A percentile compares a stretch with the other conserved stretches of the same genome.
phyloP scores from a whole-genome alignment of 2,888 invertebrate genomes.

The Caenorhabditis drosophilae region DNA sequence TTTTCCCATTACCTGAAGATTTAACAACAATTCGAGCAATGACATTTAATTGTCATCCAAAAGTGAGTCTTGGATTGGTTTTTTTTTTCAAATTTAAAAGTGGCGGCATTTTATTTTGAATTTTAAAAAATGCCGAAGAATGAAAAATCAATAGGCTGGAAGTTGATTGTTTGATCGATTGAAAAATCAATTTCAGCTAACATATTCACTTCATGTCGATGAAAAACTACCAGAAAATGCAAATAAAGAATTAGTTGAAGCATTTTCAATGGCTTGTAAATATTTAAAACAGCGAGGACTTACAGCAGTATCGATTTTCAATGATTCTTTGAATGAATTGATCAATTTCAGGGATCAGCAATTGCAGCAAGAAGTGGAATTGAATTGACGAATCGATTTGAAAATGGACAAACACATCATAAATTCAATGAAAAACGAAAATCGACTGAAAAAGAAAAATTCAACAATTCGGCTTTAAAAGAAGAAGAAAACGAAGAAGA shows the following conservation, averaged over 20 bases:
- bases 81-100: neutral
- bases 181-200: conserved; percentile 10
- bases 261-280: conserved; percentile 21
- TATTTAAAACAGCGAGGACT: conserved; percentile 18
- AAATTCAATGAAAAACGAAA: too few species aligned
- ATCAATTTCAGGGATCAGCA: conserved; percentile 1
- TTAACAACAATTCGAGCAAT: neutral
- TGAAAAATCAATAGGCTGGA: too few species aligned
- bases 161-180: too few species aligned
- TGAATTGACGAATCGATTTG: too few species aligned
- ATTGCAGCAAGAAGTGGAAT: neutral
- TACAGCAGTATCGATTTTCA: neutral
- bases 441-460: neutral
- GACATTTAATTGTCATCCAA: conserved; percentile 27
- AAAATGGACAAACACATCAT: too few species aligned
- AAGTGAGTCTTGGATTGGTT: conserved; percentile 10
- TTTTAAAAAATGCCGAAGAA: too few species aligned
- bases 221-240: conserved; percentile 26
- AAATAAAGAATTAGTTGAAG: conserved; percentile 17
- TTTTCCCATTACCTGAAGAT: conserved; percentile 43
- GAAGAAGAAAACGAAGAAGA: neutral
- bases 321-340: too few species aligned
- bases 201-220: conserved; percentile 6
- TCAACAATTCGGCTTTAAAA: neutral
- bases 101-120: too few species aligned